Evolutionary conservation across 53 echinoderm and acorn worm genomes (phyloP).

Genomic region (Hippasteria phrygiana): DNA sequence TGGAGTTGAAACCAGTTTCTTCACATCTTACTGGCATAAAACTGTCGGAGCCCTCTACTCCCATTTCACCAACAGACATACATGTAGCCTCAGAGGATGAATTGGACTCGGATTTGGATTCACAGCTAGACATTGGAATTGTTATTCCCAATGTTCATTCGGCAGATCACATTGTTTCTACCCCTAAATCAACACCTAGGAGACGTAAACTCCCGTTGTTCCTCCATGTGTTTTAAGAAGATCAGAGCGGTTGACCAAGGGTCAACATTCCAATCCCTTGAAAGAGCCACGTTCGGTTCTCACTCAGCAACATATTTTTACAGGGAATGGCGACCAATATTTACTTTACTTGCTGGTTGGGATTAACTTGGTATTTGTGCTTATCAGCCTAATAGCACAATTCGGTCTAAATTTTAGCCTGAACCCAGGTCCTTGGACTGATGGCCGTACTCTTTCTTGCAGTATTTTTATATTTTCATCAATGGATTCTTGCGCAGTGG

Average conservation of each 20-base stretch:
- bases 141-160: neutral
- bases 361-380: neutral
- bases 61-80: neutral
- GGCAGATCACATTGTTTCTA: neutral
- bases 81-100: neutral
- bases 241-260: neutral
- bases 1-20: neutral
- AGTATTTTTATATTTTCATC: neutral
- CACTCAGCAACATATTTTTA: neutral
- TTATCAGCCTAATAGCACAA: neutral
- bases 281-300: neutral
- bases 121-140: neutral
- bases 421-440: neutral
- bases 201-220: neutral
- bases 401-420: neutral
- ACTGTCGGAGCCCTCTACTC: neutral
- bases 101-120: neutral
- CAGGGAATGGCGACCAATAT: neutral
- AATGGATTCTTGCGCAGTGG: neutral
- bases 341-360: neutral
- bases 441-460: neutral
- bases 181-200: neutral
- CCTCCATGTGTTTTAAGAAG: neutral
- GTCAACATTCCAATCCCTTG: neutral
- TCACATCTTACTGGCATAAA: neutral